phyloP scores from a whole-genome alignment of 2,888 invertebrate genomes.

The Drosophila hawaiiensis region DNA sequence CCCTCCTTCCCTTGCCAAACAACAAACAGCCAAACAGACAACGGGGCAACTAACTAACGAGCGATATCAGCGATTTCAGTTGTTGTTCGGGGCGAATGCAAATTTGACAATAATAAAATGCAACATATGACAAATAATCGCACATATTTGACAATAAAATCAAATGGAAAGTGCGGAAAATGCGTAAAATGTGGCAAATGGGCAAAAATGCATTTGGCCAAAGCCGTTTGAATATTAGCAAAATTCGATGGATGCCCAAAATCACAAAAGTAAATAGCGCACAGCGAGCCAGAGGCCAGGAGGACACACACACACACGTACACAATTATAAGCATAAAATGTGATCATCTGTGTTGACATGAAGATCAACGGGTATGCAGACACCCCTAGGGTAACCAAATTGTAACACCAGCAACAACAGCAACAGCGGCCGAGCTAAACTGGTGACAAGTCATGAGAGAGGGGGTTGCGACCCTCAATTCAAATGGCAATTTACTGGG shows the following conservation, averaged over 20 bases:
- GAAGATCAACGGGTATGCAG: slow-evolving; percentile 79
- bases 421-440: slow-evolving; percentile 31
- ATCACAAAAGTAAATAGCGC: slow-evolving; percentile 72
- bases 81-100: slow-evolving; percentile 57
- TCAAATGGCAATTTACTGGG: slow-evolving; percentile 81
- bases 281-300: slow-evolving; percentile 21
- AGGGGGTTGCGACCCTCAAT: slow-evolving; percentile 65
- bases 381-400: slow-evolving; percentile 69
- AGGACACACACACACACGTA: slow-evolving; percentile 24
- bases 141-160: slow-evolving; percentile 78
- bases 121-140: slow-evolving; percentile 80
- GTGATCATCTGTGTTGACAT: slow-evolving; percentile 86
- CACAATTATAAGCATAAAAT: slow-evolving; percentile 75
- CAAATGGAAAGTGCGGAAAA: slow-evolving; percentile 50
- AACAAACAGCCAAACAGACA: slow-evolving; percentile 63
- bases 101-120: slow-evolving; percentile 79
- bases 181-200: slow-evolving; percentile 40
- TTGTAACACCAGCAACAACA: slow-evolving; percentile 72
- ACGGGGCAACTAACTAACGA: slow-evolving; percentile 61
- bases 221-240: slow-evolving; percentile 51
- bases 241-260: slow-evolving; percentile 50
- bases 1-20: not conserved
- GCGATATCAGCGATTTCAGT: slow-evolving; percentile 31
- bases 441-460: slow-evolving; percentile 50
- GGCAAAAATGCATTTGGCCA: slow-evolving; percentile 28